Evolutionary conservation across 2,888 invertebrate species (phyloP), one percentile per base, ranked within the genome.

Genomic region (Orgyia antiqua): DNA sequence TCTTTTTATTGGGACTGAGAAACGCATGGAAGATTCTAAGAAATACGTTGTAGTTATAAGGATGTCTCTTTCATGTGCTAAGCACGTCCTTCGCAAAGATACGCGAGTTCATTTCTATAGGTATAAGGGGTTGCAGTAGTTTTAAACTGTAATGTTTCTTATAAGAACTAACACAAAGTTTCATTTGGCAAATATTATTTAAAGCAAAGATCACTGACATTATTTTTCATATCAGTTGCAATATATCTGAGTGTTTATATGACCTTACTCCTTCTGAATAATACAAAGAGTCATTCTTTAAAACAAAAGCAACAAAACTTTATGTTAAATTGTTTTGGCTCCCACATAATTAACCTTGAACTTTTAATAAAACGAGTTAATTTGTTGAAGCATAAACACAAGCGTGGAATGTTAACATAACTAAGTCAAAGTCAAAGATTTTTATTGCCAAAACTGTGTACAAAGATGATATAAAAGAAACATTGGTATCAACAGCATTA

Each of bases 41-140:
- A 57, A 57, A 44, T 49, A 43, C 39, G 50, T 46, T 55, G 48
- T 31, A 46, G 52, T 48, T 51, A 42, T 47, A 57, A 48, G 54
- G 51, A 64, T 51, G 52, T 53, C 58, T 51, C 45, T 52, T 62
- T 54, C 45, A 51, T 52, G 59, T 57, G 51, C 58, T 45, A 57
- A 53, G 58, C 67, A 65, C 65, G 64, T 63, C 56, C 38, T 33
- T 35, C 30, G 24, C 30, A 36, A 27, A 44, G 36, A 54, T 51
- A 45, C 49, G 49, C 50, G 45, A 60, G 34, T 51, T 51, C 30
- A 45, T 52, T 58, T 55, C 46, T 56, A 46, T 39, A 43, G 48
- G 56, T 47, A 23, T 33, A 47, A 42, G 41, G 36, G 24, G 31
- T 35, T 36, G 25, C 34, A 33, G 20, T 6, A 6, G 12, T 5